Evolutionary conservation across 2,888 invertebrate genomes (phyloP).

Genomic region (Troglohyphantes excavatus): DNA sequence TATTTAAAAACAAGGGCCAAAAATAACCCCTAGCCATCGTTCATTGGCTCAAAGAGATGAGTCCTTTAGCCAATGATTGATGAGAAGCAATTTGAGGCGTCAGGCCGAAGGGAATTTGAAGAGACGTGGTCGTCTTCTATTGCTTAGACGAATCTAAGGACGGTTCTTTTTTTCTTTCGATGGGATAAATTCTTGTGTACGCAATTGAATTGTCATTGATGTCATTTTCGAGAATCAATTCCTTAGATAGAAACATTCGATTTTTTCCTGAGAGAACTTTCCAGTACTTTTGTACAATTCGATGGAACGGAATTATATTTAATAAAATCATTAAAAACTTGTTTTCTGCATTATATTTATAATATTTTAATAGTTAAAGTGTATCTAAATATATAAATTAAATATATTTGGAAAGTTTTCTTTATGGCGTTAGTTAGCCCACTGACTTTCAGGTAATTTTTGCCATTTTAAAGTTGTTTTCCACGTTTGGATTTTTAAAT

Average conservation of each 20-base stretch:
- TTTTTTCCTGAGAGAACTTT: too few species aligned
- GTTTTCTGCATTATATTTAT: too few species aligned
- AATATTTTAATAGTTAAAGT: too few species aligned
- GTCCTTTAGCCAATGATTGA: constrained; percentile 64
- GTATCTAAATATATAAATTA: too few species aligned
- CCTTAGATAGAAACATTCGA: not conserved
- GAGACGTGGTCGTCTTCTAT: constrained; percentile 35
- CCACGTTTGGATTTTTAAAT: too few species aligned
- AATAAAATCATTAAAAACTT: too few species aligned
- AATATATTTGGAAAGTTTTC: too few species aligned
- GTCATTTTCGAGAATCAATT: constrained; percentile 31
- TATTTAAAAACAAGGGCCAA: constrained; percentile 28
- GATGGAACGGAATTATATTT: too few species aligned
- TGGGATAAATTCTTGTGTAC: constrained; percentile 35
- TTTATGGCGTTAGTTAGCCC: too few species aligned
- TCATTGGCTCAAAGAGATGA: constrained; percentile 61
- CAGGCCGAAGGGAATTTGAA: constrained; percentile 55
- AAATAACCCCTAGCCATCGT: constrained; percentile 19
- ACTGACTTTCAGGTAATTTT: too few species aligned
- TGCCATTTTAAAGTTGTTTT: too few species aligned
- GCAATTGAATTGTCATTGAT: constrained; percentile 54
- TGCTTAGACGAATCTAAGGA: constrained; percentile 17
- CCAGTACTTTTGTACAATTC: too few species aligned
- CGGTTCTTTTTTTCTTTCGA: constrained; percentile 13
- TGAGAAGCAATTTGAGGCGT: constrained; percentile 66